phyloP scores from a whole-genome alignment of 2,113 vertebrate species.

The Clupea harengus region DNA sequence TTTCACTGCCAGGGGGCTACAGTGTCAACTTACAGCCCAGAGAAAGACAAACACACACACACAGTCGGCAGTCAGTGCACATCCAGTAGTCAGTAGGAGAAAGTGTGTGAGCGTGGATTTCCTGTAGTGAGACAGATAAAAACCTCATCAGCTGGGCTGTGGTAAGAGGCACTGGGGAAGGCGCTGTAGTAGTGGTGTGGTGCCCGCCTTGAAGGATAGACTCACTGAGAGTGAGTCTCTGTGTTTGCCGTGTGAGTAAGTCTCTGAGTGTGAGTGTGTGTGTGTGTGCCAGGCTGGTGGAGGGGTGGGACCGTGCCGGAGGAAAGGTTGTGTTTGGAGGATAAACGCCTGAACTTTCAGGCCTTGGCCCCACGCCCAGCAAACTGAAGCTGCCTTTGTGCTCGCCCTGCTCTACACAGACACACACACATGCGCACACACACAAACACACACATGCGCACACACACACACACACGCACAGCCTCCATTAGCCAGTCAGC shows the following conservation, averaged over 20 bases:
- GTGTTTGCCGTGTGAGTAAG: neutral
- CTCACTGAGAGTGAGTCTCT: neutral
- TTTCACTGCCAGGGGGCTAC: neutral
- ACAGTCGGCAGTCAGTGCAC: neutral
- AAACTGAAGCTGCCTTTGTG: conserved; percentile 60
- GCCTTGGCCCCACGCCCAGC: conserved; percentile 62
- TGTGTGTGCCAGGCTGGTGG: conserved; percentile 48
- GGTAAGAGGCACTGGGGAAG: neutral
- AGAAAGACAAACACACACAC: neutral
- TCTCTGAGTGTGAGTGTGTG: neutral
- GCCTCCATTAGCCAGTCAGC: neutral
- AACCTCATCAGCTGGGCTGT: neutral
- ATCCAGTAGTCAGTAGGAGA: neutral
- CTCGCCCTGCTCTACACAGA: conserved; percentile 12
- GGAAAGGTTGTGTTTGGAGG: conserved; percentile 59
- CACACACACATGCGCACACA: neutral
- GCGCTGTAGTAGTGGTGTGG: neutral
- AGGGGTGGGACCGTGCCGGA: conserved; percentile 39
- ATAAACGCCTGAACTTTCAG: conserved; percentile 52
- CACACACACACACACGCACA: neutral
- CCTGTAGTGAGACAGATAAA: neutral
- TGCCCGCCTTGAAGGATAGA: neutral
- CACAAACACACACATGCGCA: neutral
- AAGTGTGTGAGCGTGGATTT: neutral
- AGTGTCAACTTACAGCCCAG: neutral